Percentiles rank a stretch among this genome's conserved stretches.
Evolutionary conservation across 2,113 vertebrate genomes (phyloP).

Genomic region (Corythornis cristatus): DNA sequence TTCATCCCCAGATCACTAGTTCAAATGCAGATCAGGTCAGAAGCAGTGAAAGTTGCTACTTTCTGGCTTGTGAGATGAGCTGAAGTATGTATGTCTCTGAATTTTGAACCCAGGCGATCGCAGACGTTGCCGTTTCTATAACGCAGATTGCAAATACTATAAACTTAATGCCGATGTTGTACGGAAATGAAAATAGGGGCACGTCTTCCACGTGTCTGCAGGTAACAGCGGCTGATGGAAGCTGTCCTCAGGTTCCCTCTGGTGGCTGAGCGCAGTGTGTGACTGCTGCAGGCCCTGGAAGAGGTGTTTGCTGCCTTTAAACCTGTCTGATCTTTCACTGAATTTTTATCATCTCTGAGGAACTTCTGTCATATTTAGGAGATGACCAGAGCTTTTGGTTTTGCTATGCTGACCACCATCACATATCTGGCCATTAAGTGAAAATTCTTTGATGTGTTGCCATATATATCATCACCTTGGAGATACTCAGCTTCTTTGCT

Average conservation of each 20-base stretch:
- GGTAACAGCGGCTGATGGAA: not conserved
- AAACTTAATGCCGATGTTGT: fast-evolving
- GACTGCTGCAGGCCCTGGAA: not conserved
- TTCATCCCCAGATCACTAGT: not conserved
- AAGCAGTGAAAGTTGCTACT: not conserved
- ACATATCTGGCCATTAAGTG: not conserved
- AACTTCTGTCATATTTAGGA: not conserved
- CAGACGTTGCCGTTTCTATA: fast-evolving
- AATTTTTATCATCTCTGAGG: not conserved
- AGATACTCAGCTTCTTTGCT: not conserved
- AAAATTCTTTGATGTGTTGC: not conserved
- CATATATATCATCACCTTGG: fast-evolving
- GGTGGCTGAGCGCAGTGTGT: not conserved
- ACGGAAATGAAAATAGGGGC: not conserved
- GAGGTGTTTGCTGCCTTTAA: not conserved
- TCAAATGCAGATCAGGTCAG: slow-evolving; percentile 2
- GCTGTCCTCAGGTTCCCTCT: slow-evolving; percentile 46
- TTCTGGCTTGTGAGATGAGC: not conserved
- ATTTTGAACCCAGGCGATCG: fast-evolving
- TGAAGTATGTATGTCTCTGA: not conserved
- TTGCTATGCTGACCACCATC: not conserved
- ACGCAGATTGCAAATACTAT: not conserved
- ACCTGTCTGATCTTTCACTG: not conserved
- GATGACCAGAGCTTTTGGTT: not conserved
- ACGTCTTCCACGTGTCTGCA: fast-evolving